Evolutionary conservation across 2,113 vertebrate genomes (phyloP).

Genomic region (Sylvietta virens): DNA sequence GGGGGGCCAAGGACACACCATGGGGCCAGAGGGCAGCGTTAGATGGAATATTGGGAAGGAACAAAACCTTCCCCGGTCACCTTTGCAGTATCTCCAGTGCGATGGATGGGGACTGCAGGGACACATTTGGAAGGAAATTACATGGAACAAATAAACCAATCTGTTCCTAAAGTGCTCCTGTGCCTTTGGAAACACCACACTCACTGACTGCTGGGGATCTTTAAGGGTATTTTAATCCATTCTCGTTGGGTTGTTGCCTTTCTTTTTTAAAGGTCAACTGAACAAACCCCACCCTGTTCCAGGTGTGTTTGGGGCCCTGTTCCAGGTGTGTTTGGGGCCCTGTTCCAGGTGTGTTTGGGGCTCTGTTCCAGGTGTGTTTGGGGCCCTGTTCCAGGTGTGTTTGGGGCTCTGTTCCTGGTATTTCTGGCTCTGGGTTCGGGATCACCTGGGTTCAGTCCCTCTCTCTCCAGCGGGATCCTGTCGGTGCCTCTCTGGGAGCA

Average conservation of each 20-base stretch:
- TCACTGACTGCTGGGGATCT: not conserved
- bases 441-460: not conserved
- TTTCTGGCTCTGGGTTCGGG: not conserved
- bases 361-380: not conserved
- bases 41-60: not conserved
- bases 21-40: not conserved
- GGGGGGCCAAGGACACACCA: accelerated
- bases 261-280: not conserved
- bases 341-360: not conserved
- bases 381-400: accelerated
- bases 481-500: not conserved
- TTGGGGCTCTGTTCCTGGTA: not conserved
- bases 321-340: not conserved
- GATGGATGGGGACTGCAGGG: not conserved
- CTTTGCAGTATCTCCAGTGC: not conserved
- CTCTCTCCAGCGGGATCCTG: not conserved
- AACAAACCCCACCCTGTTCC: not conserved
- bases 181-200: not conserved
- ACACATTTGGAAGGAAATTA: not conserved
- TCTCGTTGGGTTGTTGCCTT: not conserved
- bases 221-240: not conserved
- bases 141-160: constrained; percentile 36
- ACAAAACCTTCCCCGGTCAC: not conserved
- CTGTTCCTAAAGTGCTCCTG: not conserved
- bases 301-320: not conserved